phyloP scores from a whole-genome alignment of 2,888 invertebrate species.

The Stenurella melanura region DNA sequence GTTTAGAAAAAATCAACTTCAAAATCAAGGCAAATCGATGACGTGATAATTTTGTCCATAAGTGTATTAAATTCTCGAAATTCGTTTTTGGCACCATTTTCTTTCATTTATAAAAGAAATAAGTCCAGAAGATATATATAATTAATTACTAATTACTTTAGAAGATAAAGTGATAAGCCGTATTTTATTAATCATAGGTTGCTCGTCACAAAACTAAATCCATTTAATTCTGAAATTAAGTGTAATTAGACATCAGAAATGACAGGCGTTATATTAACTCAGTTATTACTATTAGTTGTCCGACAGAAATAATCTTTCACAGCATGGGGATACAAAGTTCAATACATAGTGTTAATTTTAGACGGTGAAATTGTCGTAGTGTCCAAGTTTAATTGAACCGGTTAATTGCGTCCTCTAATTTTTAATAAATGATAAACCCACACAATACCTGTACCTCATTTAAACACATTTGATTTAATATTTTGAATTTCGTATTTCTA shows the following conservation, averaged over 20 bases:
- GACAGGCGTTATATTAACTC: constrained; percentile 4
- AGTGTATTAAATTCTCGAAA: no score
- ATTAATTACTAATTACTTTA: neutral
- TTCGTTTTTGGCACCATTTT: no score
- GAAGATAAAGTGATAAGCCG: neutral
- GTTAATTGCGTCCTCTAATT: neutral
- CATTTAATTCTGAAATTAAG: neutral
- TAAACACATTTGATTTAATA: neutral
- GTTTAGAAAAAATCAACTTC: no score
- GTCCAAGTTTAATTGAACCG: neutral
- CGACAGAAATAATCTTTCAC: neutral
- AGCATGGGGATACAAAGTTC: constrained; percentile 13
- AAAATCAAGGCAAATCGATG: no score
- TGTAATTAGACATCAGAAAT: neutral
- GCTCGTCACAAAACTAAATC: constrained; percentile 1
- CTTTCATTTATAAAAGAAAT: no score
- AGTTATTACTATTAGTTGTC: neutral
- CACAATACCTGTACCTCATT: neutral
- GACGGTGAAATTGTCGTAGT: constrained; percentile 10
- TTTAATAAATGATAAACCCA: neutral
- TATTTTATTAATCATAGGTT: neutral
- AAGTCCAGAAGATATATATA: no score
- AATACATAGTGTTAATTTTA: neutral
- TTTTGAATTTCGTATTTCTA: neutral
- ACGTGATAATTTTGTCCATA: no score